These are phyloP conservation scores for Ephestia elutella DNA, from an alignment of 1,140 invertebrate genomes.

Conservation along the genomic window DNA sequence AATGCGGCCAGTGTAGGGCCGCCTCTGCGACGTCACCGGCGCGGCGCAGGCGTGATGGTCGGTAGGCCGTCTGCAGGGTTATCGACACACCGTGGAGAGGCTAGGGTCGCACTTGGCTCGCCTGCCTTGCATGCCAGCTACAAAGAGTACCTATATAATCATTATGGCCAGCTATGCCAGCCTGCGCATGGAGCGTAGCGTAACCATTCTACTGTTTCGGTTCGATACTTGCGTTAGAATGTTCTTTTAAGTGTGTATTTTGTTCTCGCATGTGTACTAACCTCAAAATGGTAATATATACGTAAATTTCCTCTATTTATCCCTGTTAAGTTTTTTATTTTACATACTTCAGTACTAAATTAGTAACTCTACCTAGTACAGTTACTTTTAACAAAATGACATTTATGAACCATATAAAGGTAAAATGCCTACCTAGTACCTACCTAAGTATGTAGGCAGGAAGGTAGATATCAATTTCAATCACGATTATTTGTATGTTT, in stretches of 20 bases:
- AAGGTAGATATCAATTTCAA: too few species aligned
- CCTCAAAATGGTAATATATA: too few species aligned
- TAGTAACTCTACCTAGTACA: too few species aligned
- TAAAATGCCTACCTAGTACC: too few species aligned
- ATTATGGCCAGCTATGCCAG: conserved; percentile 15
- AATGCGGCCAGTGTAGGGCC: conserved; percentile 58
- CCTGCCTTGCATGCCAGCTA: conserved; percentile 10
- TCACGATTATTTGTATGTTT: too few species aligned
- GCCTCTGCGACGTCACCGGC: conserved; percentile 51
- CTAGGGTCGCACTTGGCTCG: conserved; percentile 50
- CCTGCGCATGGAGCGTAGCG: conserved; percentile 53
- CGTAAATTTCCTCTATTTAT: too few species aligned
- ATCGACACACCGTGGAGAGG: conserved; percentile 63
- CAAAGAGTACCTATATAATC: too few species aligned
- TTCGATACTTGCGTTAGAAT: conserved; percentile 44
- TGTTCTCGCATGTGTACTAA: neutral
- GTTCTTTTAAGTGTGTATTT: neutral
- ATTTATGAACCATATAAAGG: too few species aligned
- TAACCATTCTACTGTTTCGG: conserved; percentile 44
- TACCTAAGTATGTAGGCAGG: too few species aligned
- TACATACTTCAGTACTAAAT: too few species aligned
- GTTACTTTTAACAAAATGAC: too few species aligned
- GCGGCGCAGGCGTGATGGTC: conserved; percentile 54
- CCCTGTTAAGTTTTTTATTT: too few species aligned
- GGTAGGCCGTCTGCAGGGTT: conserved; percentile 64